phyloP scores from a whole-genome alignment of 2,113 vertebrate genomes.

The Rhagologus leucostigma region DNA sequence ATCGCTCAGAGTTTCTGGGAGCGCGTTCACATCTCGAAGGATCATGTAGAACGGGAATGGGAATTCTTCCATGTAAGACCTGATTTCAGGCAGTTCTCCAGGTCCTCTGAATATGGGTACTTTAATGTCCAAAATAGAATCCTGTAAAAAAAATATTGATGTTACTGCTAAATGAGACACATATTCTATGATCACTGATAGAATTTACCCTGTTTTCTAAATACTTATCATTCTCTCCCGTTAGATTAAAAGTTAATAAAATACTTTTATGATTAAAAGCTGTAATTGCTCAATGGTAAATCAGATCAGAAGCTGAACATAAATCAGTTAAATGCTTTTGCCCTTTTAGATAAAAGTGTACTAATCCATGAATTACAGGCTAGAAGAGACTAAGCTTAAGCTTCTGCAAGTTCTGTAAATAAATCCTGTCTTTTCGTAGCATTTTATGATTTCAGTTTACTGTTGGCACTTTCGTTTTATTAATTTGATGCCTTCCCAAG shows the following conservation, averaged over 20 bases:
- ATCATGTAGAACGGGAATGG: constrained; percentile 97
- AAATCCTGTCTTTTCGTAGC: neutral
- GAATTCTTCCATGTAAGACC: constrained; percentile 98
- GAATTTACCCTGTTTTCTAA: neutral
- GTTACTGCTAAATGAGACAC: neutral
- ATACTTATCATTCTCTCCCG: neutral
- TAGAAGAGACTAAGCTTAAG: neutral
- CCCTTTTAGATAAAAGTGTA: neutral
- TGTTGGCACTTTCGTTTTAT: neutral
- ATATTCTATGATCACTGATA: neutral
- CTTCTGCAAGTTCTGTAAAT: neutral
- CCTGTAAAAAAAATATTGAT: constrained; percentile 69
- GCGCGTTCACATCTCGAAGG: constrained; percentile 87
- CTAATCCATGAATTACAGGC: neutral
- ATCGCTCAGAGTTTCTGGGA: constrained; percentile 94
- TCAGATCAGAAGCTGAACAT: neutral
- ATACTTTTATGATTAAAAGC: neutral
- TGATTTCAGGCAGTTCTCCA: constrained; percentile 92
- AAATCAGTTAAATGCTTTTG: neutral
- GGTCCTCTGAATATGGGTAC: constrained; percentile 93
- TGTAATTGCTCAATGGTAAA: neutral
- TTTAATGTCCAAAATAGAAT: constrained; percentile 98
- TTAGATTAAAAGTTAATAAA: neutral
- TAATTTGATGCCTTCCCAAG: neutral
- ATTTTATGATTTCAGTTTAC: neutral